These are phyloP conservation scores for Polylopha cassiicola DNA, from an alignment of 2,888 invertebrate genomes.

Conservation along the genomic window DNA sequence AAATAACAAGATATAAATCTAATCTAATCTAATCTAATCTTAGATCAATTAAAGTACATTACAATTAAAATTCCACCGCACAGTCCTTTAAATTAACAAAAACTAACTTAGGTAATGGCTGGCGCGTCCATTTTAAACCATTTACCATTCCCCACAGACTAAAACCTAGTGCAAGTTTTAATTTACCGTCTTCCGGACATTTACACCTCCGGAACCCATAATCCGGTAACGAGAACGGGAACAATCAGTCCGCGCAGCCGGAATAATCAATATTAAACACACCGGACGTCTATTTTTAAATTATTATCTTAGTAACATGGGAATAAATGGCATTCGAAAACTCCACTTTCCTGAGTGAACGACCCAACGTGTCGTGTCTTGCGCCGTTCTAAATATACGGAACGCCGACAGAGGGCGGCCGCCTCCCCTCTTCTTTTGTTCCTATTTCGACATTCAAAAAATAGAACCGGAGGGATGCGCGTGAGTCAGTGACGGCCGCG, in stretches of 20 bases:
- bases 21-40: too few relatives aligned
- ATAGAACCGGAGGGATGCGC: conserved; percentile 65
- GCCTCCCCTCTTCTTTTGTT: conserved; percentile 74
- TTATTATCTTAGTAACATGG: conserved; percentile 42
- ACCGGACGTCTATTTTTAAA: conserved; percentile 63
- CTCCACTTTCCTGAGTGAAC: conserved; percentile 66
- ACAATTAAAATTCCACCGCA: too few relatives aligned
- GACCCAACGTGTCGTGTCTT: conserved; percentile 60
- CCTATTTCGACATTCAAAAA: conserved; percentile 72
- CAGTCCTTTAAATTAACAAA: too few relatives aligned
- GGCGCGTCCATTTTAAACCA: conserved; percentile 31
- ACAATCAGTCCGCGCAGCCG: conserved; percentile 55
- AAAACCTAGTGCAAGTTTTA: conserved; percentile 40
- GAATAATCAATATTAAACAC: conserved; percentile 51
- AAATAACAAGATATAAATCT: too few relatives aligned
- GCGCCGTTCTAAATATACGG: conserved; percentile 58
- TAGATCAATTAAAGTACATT: too few relatives aligned
- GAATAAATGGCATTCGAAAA: conserved; percentile 44
- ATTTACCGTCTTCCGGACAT: conserved; percentile 38
- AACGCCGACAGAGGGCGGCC: conserved; percentile 62
- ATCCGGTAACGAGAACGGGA: conserved; percentile 65
- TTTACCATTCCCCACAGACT: conserved; percentile 32
- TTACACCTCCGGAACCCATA: conserved; percentile 33
- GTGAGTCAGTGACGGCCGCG: conserved; percentile 70
- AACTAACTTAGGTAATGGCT: too few relatives aligned